Percentiles rank a stretch among this genome's conserved stretches.
phyloP scores from a whole-genome alignment of 1,140 invertebrate genomes.

The Hylaeus anthracinus region DNA sequence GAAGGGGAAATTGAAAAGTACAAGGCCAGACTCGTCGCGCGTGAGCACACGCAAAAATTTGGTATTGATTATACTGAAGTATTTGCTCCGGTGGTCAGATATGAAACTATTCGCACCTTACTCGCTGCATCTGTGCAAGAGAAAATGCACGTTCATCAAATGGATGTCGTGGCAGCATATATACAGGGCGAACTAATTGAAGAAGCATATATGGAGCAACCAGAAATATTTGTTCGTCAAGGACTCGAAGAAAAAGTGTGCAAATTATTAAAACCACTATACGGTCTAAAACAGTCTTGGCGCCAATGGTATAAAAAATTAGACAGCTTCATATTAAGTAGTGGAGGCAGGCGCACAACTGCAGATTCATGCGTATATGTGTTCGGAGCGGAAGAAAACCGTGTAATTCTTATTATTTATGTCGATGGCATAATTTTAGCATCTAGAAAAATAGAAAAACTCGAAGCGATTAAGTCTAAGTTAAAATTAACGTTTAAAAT shows the following conservation, averaged over 20 bases:
- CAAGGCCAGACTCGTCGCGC: conserved; percentile 69
- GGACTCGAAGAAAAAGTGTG: conserved; percentile 5
- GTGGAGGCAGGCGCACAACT: conserved; percentile 50
- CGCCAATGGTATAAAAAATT: conserved; percentile 46
- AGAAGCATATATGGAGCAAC: conserved; percentile 48
- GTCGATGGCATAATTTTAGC: conserved; percentile 44
- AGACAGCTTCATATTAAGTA: conserved; percentile 45
- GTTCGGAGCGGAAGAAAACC: conserved; percentile 10
- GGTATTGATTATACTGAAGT: conserved; percentile 66
- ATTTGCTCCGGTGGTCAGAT: conserved; percentile 59
- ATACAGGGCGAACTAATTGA: conserved; percentile 54
- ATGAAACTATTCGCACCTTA: conserved; percentile 49
- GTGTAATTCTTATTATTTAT: conserved; percentile 21
- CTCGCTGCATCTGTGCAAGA: conserved; percentile 32
- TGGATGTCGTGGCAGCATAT: conserved; percentile 62
- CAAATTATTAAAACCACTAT: conserved; percentile 10
- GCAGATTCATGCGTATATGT: conserved; percentile 70
- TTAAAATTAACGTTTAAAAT: not conserved
- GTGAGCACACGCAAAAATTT: conserved; percentile 56
- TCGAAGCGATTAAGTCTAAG: conserved; percentile 17
- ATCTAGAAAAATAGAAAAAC: conserved; percentile 10
- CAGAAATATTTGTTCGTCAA: conserved; percentile 24
- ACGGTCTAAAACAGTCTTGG: conserved; percentile 42
- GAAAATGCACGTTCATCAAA: conserved; percentile 54
- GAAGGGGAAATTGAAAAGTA: conserved; percentile 29